These are phyloP conservation scores for Ammospiza caudacuta DNA, from an alignment of 2,113 vertebrate genomes.

Conservation along the genomic window DNA sequence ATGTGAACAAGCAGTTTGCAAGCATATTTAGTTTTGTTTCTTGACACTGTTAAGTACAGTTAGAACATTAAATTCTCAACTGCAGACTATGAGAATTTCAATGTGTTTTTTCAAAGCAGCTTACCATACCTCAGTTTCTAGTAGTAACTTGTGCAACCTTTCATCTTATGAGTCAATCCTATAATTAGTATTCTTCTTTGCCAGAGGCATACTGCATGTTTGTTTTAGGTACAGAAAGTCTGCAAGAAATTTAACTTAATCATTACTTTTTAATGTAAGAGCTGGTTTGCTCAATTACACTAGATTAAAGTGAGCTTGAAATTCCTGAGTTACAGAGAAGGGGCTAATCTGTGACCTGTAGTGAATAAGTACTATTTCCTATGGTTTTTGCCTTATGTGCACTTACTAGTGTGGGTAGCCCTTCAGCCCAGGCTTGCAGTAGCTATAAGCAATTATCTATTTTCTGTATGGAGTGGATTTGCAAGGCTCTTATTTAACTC, in stretches of 20 bases:
- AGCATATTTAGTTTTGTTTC: slow-evolving; percentile 1
- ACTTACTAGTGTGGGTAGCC: slow-evolving; percentile 23
- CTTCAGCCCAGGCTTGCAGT: background rate
- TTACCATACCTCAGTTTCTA: slow-evolving; percentile 63
- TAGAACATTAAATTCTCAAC: slow-evolving; percentile 37
- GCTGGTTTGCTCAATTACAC: slow-evolving; percentile 65
- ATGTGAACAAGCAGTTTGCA: background rate
- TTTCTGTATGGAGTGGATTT: background rate
- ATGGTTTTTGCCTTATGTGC: background rate
- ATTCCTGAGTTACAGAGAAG: slow-evolving; percentile 60
- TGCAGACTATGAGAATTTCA: slow-evolving; percentile 31
- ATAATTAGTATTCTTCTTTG: slow-evolving; percentile 73
- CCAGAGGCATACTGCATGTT: slow-evolving; percentile 67
- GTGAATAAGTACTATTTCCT: slow-evolving; percentile 35
- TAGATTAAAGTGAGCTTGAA: slow-evolving; percentile 71
- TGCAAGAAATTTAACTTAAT: slow-evolving; percentile 75
- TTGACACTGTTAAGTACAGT: slow-evolving; percentile 3
- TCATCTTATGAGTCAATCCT: slow-evolving; percentile 74
- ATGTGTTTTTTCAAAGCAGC: slow-evolving; percentile 38
- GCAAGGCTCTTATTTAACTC: background rate
- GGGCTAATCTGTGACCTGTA: slow-evolving; percentile 55
- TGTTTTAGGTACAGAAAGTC: slow-evolving; percentile 72
- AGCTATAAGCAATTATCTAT: background rate
- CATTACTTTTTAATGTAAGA: slow-evolving; percentile 72
- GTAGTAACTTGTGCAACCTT: slow-evolving; percentile 72